Evolutionary conservation across 2,888 invertebrate species (phyloP), one percentile per base, ranked within the genome.

Genomic region (Heliconius cydno): DNA sequence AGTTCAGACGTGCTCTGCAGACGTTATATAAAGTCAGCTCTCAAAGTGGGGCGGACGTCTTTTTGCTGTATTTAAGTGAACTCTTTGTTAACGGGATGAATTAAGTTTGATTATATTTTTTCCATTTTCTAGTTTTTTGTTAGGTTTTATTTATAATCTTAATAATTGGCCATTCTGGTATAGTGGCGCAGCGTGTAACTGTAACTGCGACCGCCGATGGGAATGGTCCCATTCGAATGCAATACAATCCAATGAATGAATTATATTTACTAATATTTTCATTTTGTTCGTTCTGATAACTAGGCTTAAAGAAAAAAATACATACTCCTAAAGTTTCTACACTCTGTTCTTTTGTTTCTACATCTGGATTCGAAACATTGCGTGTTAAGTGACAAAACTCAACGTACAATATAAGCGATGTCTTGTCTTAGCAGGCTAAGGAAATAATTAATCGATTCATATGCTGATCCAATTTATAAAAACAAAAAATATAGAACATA

Each of bases 51-150:
- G 67, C 10, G n/a, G 30, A 46, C 72, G 52, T 22, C 72, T 72
- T 72, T 30, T 72, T 72, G 57, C 52, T 72, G 72, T 57, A 57
- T 30, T 71, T 52, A 71, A 71, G 22, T 68, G 38, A 68, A 68
- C 67, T 68, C 22, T 68, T 68, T 66, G 66, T 66, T 30, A 66
- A 66, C 66, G 66, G 30, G 19, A 66, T 66, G 30, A 66, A 66
- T 19, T 66, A 66, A 66, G 66, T 66, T 66, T 66, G 28, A 30
- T 30, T 66, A 66, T 66, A 30, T 66, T 30, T 60, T 60, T 60
- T 60, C 10, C n/a, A n/a, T 60, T n/a, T 10, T n/a, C n/a, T 10
- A n/a, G 60, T 60, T n/a, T n/a, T 60, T 60, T 60, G 60, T 60
- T 3, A 60, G n/a, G 10, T 60, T 22, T 60, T 52, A 12, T 9